Percentiles rank a stretch among this genome's conserved stretches.
Evolutionary conservation across 23 tunicate species (phyloP).

Genomic region (Botrylloides violaceus): DNA sequence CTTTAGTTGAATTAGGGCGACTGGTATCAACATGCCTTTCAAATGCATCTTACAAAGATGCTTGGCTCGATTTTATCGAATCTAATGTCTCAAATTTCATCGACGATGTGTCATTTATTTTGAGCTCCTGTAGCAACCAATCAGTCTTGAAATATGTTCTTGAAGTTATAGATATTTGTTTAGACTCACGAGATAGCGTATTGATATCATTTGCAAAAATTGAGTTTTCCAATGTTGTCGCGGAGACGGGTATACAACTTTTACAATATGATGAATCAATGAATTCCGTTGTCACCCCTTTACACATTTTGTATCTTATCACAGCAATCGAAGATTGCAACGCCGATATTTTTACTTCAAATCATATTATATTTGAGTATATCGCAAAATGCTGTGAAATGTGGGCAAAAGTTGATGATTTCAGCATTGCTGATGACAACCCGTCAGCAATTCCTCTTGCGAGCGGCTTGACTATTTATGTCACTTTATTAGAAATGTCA

Average conservation of each 20-base stretch:
- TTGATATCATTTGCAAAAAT: background rate
- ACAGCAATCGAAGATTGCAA: background rate
- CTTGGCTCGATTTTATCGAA: slow-evolving; percentile 43
- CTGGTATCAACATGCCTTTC: slow-evolving; percentile 36
- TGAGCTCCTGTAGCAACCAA: slow-evolving; percentile 48
- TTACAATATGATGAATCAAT: background rate
- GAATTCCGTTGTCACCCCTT: background rate
- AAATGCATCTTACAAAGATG: background rate
- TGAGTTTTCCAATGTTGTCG: slow-evolving; percentile 3
- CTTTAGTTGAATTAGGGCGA: slow-evolving; percentile 53
- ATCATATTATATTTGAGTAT: background rate
- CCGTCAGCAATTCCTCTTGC: slow-evolving; percentile 7
- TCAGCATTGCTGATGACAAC: background rate
- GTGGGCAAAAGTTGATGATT: slow-evolving; percentile 5
- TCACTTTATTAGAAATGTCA: background rate
- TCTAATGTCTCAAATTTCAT: slow-evolving; percentile 20
- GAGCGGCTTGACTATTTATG: slow-evolving; percentile 5
- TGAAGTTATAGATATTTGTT: slow-evolving; percentile 12
- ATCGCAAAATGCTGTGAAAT: slow-evolving; percentile 5
- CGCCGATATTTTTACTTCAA: background rate
- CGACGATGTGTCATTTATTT: slow-evolving; percentile 31
- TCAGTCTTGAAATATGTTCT: slow-evolving; percentile 12
- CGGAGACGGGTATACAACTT: slow-evolving; percentile 14
- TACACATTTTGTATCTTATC: slow-evolving; percentile 8
- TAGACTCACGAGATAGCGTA: background rate